Evolutionary conservation across 2,888 invertebrate species (phyloP).

Genomic region (Scaptomyza tumidula): DNA sequence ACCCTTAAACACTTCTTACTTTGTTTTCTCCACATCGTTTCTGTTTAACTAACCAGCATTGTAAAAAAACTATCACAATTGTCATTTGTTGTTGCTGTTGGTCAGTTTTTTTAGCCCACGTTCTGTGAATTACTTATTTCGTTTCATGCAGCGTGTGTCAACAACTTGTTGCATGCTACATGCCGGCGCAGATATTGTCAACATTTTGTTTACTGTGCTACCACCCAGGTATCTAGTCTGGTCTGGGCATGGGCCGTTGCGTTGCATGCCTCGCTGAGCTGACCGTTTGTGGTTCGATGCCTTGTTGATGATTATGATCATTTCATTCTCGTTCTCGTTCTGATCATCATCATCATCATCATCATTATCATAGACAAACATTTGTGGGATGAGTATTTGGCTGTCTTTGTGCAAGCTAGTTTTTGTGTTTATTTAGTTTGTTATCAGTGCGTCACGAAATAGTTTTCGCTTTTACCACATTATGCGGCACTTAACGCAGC

Average conservation of each 20-base stretch:
- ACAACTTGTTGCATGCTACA: slow-evolving; percentile 63
- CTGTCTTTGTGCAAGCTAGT: slow-evolving; percentile 1
- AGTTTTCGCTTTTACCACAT: slow-evolving; percentile 58
- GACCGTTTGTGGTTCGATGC: slow-evolving; percentile 33
- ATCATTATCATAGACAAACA: slow-evolving; percentile 48
- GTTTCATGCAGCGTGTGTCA: slow-evolving; percentile 53
- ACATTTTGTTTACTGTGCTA: slow-evolving; percentile 5
- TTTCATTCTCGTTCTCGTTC: slow-evolving; percentile 5
- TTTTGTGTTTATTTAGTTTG: slow-evolving; percentile 55
- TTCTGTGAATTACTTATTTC: slow-evolving; percentile 29
- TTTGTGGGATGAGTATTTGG: slow-evolving; percentile 21
- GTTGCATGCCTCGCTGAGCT: slow-evolving; percentile 63
- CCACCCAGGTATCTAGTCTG: not conserved
- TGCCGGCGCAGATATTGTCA: slow-evolving; percentile 39
- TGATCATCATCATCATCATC: slow-evolving; percentile 15
- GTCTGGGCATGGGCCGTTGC: slow-evolving; percentile 60
- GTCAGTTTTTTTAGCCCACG: slow-evolving; percentile 24
- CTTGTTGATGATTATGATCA: slow-evolving; percentile 13
- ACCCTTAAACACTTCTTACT: too few relatives aligned
- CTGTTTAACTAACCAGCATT: slow-evolving; percentile 20
- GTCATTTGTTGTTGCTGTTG: slow-evolving; percentile 14
- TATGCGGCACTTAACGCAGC: slow-evolving; percentile 46
- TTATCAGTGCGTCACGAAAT: slow-evolving; percentile 70
- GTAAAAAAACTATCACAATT: slow-evolving; percentile 9
- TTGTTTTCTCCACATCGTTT: not conserved